A percentile compares a stretch with the other conserved stretches of the same genome.
Evolutionary conservation across 2,113 vertebrate species (phyloP).

Genomic region (Chloebia gouldiae): DNA sequence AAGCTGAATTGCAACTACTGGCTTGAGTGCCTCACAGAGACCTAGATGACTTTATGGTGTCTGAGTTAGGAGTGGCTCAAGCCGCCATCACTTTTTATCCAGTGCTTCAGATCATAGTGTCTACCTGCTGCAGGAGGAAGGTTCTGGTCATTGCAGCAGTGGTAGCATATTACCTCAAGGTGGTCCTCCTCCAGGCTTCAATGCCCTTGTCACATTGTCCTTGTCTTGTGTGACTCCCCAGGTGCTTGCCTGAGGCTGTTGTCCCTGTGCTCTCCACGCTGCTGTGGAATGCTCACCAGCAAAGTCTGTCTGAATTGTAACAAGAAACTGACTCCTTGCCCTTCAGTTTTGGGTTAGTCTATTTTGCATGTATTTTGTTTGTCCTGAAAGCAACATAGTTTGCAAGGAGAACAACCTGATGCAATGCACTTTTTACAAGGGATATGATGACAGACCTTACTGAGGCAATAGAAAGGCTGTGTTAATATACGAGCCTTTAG

Average conservation of each 20-base stretch:
- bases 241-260: neutral
- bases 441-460: neutral
- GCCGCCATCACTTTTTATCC: neutral
- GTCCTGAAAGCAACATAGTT: neutral
- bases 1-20: neutral
- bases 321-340: neutral
- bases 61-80: neutral
- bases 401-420: neutral
- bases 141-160: neutral
- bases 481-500: neutral
- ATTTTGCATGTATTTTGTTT: neutral
- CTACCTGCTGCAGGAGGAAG: neutral
- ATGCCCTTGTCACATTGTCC: neutral
- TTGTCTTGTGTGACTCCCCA: neutral
- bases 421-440: neutral
- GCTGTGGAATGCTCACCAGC: neutral
- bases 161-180: neutral
- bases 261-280: neutral
- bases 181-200: neutral
- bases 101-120: neutral
- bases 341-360: neutral
- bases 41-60: neutral
- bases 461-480: neutral
- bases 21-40: neutral
- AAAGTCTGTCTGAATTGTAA: neutral